Evolutionary conservation across 2,797 vertebrate genomes (phyloP).

Genomic region (Pipistrellus nathusii): DNA sequence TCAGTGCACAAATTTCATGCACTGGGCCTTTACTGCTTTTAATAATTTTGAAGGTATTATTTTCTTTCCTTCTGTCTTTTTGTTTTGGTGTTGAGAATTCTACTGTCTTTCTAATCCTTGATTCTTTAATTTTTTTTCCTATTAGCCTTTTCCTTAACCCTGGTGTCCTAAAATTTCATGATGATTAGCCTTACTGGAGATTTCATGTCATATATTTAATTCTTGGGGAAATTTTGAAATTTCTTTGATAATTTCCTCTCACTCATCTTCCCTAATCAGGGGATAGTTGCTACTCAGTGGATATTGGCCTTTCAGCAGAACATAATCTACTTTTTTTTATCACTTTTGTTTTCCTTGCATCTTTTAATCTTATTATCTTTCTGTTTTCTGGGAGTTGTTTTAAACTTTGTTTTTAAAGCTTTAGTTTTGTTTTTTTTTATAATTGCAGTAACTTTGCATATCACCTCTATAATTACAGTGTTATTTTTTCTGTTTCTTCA

Average conservation of each 20-base stretch:
- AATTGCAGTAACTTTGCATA: background rate
- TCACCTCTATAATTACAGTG: background rate
- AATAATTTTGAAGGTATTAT: background rate
- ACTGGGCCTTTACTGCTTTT: background rate
- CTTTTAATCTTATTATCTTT: background rate
- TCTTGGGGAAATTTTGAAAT: background rate
- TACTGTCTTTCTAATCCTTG: background rate
- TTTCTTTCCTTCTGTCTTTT: background rate
- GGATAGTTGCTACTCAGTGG: background rate
- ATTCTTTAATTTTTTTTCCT: background rate
- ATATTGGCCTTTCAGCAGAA: background rate
- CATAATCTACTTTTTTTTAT: background rate
- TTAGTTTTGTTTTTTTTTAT: background rate
- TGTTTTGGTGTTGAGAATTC: background rate
- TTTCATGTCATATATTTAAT: background rate
- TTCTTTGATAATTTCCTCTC: background rate
- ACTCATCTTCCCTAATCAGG: background rate
- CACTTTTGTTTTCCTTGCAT: background rate
- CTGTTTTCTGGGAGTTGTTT: background rate
- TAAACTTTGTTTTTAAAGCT: background rate
- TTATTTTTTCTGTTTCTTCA: background rate
- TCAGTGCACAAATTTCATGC: no score
- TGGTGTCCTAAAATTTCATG: background rate
- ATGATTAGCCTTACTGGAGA: background rate
- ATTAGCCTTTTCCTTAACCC: background rate